Percentiles rank a stretch among this genome's conserved stretches.
Conservation (phyloP, 2,888 invertebrate genomes). For the Oasisia sp. region DNA sequence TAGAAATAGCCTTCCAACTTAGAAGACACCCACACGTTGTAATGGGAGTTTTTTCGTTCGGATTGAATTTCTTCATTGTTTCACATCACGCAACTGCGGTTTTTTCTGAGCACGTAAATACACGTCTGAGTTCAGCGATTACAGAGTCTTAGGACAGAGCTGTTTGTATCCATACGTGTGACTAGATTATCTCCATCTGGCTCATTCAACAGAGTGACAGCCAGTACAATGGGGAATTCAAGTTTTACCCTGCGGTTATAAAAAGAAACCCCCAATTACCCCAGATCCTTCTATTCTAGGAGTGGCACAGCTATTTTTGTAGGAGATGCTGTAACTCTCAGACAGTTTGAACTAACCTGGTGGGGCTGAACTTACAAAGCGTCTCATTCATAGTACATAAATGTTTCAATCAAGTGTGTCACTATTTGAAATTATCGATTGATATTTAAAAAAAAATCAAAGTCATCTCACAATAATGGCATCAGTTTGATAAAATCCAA, state of each 20-base stretch:
- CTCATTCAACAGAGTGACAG: neutral
- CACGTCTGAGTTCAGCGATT: neutral
- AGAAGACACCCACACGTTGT: neutral
- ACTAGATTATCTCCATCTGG: neutral
- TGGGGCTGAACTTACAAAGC: neutral
- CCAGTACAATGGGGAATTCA: neutral
- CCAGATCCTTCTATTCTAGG: neutral
- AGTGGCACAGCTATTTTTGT: neutral
- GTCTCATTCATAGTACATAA: too few species aligned
- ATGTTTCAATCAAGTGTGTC: too few species aligned
- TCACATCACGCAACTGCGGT: neutral
- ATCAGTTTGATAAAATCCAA: too few species aligned
- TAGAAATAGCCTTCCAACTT: neutral
- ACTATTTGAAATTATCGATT: too few species aligned
- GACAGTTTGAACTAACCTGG: neutral
- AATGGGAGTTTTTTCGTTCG: neutral
- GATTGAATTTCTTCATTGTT: neutral
- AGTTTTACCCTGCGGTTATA: neutral
- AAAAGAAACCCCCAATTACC: neutral
- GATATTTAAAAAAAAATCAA: too few species aligned
- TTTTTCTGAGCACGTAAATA: neutral
- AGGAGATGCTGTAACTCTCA: neutral
- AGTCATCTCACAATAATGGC: too few species aligned
- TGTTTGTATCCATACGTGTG: neutral
- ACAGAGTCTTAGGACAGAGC: neutral